Percentiles rank a stretch among this genome's conserved stretches.
Conservation (phyloP, 2,113 vertebrate species). For the Ictalurus furcatus region DNA sequence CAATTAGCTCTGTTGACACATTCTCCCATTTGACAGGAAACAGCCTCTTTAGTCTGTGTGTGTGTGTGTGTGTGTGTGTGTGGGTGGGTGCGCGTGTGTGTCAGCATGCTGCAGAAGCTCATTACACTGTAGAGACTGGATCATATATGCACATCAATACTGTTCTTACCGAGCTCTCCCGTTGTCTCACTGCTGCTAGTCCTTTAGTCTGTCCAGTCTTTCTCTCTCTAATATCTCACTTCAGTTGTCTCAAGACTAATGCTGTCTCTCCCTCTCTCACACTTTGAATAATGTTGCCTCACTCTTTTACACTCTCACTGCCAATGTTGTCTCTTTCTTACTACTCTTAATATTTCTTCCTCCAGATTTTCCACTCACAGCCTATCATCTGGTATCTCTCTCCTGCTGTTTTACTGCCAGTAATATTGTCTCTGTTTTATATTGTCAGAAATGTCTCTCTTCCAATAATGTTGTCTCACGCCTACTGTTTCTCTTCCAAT, state of each 20-base stretch:
- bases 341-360: background rate
- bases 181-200: background rate
- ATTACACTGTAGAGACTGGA: conserved; percentile 31
- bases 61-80: conserved; percentile 16
- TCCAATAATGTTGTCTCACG: background rate
- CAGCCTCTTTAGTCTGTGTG: background rate
- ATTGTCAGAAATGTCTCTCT: background rate
- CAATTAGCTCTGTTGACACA: conserved; percentile 31
- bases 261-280: background rate
- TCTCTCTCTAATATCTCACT: background rate
- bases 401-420: background rate
- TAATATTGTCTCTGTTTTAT: background rate
- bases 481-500: background rate
- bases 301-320: background rate
- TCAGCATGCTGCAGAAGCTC: conserved; percentile 37
- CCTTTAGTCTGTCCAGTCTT: background rate
- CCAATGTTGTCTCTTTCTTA: background rate
- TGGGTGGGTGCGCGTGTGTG: background rate
- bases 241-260: background rate
- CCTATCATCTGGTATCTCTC: background rate
- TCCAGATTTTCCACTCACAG: background rate
- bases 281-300: background rate
- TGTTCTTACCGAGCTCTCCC: background rate
- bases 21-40: conserved; percentile 17
- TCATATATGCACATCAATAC: conserved; percentile 41